phyloP scores from a whole-genome alignment of 2,888 invertebrate genomes.

The Arctia plantaginis region DNA sequence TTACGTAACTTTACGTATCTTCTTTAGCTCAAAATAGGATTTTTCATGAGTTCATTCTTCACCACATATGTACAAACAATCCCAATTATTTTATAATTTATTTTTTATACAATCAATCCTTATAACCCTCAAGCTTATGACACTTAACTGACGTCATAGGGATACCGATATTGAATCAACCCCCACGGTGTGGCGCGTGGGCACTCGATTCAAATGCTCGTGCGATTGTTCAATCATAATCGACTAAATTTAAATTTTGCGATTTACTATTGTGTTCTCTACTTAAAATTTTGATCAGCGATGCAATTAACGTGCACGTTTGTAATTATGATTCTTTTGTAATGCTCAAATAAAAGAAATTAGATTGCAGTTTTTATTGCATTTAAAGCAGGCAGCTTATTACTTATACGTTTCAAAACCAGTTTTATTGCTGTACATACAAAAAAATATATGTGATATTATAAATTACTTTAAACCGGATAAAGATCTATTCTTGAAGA shows the following conservation, averaged over 20 bases:
- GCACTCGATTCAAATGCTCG: constrained; percentile 67
- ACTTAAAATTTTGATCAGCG: constrained; percentile 62
- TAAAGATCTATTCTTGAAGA: background rate
- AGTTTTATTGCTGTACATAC: background rate
- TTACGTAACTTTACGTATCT: background rate
- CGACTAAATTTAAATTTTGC: constrained; percentile 70
- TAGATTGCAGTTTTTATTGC: constrained; percentile 13
- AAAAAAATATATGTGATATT: background rate
- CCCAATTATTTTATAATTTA: constrained; percentile 20
- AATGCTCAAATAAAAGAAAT: constrained; percentile 36
- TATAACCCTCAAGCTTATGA: constrained; percentile 37
- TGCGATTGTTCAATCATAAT: constrained; percentile 76
- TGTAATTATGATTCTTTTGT: constrained; percentile 53
- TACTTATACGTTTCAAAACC: constrained; percentile 1
- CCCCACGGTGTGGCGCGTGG: constrained; percentile 69
- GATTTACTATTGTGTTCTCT: constrained; percentile 64
- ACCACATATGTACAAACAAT: background rate
- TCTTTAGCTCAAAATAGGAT: background rate
- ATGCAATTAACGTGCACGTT: constrained; percentile 61
- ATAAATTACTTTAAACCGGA: background rate
- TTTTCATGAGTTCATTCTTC: background rate
- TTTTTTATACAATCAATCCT: constrained; percentile 44
- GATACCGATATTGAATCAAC: constrained; percentile 52
- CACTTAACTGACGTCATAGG: constrained; percentile 49
- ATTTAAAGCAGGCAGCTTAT: constrained; percentile 13